Evolutionary conservation across 1,140 invertebrate genomes (phyloP).

Genomic region (Solenopsis invicta): DNA sequence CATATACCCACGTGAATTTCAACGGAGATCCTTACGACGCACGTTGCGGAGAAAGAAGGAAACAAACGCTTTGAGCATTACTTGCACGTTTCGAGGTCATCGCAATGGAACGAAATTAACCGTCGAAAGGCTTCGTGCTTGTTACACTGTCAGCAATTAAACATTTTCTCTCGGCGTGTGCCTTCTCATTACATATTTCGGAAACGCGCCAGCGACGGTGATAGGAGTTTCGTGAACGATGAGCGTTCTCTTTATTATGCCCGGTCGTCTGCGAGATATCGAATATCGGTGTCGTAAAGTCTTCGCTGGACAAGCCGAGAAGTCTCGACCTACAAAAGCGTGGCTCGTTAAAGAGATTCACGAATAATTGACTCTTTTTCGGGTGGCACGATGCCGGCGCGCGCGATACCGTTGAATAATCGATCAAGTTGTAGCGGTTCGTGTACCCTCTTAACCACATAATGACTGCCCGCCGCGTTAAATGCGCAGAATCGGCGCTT

Average conservation of each 20-base stretch:
- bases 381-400: background rate
- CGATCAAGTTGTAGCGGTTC: conserved; percentile 67
- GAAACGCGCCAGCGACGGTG: background rate
- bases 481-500: conserved; percentile 24
- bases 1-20: conserved; percentile 49
- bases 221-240: background rate
- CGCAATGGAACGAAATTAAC: conserved; percentile 59
- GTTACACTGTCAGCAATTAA: conserved; percentile 58
- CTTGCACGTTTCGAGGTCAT: conserved; percentile 25
- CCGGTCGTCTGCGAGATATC: conserved; percentile 6
- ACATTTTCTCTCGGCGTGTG: conserved; percentile 63
- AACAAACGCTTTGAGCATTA: conserved; percentile 45
- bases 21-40: background rate
- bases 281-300: conserved; percentile 26
- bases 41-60: background rate
- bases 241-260: conserved; percentile 7
- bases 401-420: conserved; percentile 60
- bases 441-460: conserved; percentile 51
- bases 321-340: conserved; percentile 49
- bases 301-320: background rate
- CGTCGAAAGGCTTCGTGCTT: background rate
- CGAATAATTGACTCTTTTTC: conserved; percentile 72
- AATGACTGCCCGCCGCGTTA: conserved; percentile 45
- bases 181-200: conserved; percentile 25
- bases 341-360: conserved; percentile 59